A percentile compares a stretch with the other conserved stretches of the same genome.
These are phyloP conservation scores for Coremacera marginata DNA, from an alignment of 2,888 invertebrate species.

Conservation along the genomic window DNA sequence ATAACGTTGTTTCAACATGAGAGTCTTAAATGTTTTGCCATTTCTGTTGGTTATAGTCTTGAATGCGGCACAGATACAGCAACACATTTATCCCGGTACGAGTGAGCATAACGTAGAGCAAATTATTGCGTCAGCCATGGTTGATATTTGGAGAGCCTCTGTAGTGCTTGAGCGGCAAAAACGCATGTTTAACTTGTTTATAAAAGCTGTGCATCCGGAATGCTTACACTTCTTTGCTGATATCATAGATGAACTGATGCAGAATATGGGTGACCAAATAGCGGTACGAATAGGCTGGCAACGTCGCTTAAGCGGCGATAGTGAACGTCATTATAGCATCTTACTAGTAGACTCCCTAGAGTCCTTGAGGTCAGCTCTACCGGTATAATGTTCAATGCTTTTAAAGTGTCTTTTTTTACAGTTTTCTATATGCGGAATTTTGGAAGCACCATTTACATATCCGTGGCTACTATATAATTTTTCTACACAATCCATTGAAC, in stretches of 20 bases:
- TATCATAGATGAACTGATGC: slow-evolving; percentile 45
- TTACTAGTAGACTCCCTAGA: slow-evolving; percentile 51
- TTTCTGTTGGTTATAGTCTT: not conserved
- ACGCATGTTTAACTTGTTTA: slow-evolving; percentile 46
- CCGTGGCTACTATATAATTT: slow-evolving; percentile 49
- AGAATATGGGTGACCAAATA: slow-evolving; percentile 30
- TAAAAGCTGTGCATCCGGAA: slow-evolving; percentile 19
- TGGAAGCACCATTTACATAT: slow-evolving; percentile 45
- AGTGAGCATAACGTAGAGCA: not conserved
- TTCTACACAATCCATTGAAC: slow-evolving; percentile 47
- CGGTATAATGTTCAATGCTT: too few species aligned
- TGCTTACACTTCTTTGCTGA: slow-evolving; percentile 45
- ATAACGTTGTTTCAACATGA: too few species aligned
- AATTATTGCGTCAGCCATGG: slow-evolving; percentile 42
- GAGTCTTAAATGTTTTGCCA: not conserved
- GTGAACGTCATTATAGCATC: slow-evolving; percentile 50
- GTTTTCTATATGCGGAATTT: slow-evolving; percentile 45
- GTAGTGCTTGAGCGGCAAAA: slow-evolving; percentile 32
- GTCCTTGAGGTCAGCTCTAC: slow-evolving; percentile 41
- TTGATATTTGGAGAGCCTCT: slow-evolving; percentile 41
- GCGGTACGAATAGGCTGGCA: slow-evolving; percentile 46
- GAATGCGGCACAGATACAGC: not conserved
- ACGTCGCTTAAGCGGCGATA: slow-evolving; percentile 40
- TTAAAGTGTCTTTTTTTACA: slow-evolving; percentile 11
- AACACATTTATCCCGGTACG: not conserved